Evolutionary conservation across 2,797 vertebrate genomes (phyloP).

Genomic region (Hyperoplus immaculatus): DNA sequence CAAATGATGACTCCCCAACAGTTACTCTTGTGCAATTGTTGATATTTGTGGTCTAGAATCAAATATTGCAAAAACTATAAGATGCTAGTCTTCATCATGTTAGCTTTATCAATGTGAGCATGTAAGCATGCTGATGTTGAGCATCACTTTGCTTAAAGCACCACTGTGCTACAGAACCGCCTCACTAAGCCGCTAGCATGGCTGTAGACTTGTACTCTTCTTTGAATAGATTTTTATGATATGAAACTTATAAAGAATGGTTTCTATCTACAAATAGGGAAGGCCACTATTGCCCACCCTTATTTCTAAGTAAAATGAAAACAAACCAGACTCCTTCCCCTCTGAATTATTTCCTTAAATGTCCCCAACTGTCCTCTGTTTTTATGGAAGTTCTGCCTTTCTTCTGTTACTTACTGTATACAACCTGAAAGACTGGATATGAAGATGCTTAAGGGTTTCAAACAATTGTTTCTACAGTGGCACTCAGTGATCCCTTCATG

Average conservation of each 20-base stretch:
- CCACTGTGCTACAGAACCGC: too few species aligned
- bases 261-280: background rate
- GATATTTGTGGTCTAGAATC: too few species aligned
- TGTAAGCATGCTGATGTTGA: too few species aligned
- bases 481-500: rapidly evolving
- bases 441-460: background rate
- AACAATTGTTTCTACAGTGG: slow-evolving; percentile 23
- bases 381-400: background rate
- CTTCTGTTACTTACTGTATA: background rate
- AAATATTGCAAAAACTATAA: too few species aligned
- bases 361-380: background rate
- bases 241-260: background rate
- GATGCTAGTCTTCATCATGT: too few species aligned
- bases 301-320: background rate
- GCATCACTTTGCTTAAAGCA: too few species aligned
- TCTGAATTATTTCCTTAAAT: background rate
- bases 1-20: too few species aligned
- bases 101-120: too few species aligned
- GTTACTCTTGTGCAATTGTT: too few species aligned
- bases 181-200: background rate
- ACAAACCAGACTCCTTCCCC: background rate
- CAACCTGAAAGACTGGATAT: rapidly evolving
- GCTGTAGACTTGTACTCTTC: background rate
- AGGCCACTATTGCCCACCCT: background rate
- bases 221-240: background rate